These are phyloP conservation scores for Andrena dorsata DNA, from an alignment of 2,888 invertebrate species.

Conservation along the genomic window DNA sequence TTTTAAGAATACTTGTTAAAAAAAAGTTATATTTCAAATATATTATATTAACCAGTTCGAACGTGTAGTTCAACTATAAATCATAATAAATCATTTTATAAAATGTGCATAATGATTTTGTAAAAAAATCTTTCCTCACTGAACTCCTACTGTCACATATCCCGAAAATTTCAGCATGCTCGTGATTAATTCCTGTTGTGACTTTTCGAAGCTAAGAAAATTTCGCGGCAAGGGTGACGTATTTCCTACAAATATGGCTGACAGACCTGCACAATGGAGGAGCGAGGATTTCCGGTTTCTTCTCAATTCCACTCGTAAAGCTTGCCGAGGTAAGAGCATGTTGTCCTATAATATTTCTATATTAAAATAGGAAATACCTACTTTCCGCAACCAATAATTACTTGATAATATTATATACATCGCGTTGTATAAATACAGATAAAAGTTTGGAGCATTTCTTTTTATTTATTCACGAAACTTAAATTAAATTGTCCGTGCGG, in stretches of 20 bases:
- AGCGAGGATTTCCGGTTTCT: conserved; percentile 47
- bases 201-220: conserved; percentile 10
- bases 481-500: conserved; percentile 14
- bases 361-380: not conserved
- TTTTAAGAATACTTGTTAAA: not conserved
- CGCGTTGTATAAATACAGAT: not conserved
- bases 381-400: not conserved
- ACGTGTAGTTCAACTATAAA: conserved; percentile 11
- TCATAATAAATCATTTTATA: not conserved
- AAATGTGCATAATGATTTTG: not conserved
- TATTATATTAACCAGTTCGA: not conserved
- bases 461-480: conserved; percentile 16
- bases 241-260: conserved; percentile 14
- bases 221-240: conserved; percentile 18
- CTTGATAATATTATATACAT: not conserved
- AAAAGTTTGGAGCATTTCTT: not conserved
- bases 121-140: not conserved
- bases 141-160: not conserved
- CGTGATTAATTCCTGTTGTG: not conserved
- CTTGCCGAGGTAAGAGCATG: conserved; percentile 82
- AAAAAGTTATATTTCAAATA: conserved; percentile 16
- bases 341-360: not conserved
- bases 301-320: conserved; percentile 81
- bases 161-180: not conserved
- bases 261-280: not conserved